Percentiles rank a stretch among this genome's conserved stretches.
phyloP scores from a whole-genome alignment of 1,140 invertebrate species.

The Halesus radiatus region DNA sequence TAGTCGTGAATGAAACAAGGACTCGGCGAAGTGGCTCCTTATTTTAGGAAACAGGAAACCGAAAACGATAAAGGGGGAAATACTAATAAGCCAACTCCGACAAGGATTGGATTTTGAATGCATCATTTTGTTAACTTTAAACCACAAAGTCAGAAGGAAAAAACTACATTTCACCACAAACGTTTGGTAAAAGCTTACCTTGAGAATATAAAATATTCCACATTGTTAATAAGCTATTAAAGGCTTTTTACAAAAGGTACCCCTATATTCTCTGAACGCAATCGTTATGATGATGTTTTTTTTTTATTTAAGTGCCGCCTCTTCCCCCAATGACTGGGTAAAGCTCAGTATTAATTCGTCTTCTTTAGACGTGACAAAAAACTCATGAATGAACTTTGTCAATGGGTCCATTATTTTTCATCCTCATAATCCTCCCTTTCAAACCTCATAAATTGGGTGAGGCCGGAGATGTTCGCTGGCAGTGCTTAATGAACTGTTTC shows the following conservation, averaged over 20 bases:
- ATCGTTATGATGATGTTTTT: no score
- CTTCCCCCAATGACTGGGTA: neutral
- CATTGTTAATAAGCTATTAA: no score
- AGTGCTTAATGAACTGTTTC: constrained; percentile 20
- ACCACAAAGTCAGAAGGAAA: neutral
- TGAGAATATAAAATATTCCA: no score
- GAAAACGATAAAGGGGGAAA: constrained; percentile 5
- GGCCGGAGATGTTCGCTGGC: neutral
- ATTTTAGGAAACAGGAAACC: constrained; percentile 3
- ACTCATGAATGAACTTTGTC: constrained; percentile 12
- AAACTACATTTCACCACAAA: no score
- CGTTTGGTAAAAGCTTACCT: no score
- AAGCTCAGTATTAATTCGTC: neutral
- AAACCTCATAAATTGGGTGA: constrained; percentile 10
- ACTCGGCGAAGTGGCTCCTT: neutral
- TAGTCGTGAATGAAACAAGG: neutral
- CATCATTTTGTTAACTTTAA: neutral
- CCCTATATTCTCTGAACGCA: no score
- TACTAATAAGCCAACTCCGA: neutral
- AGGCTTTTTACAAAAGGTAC: no score
- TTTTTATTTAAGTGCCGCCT: no score
- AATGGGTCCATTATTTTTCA: constrained; percentile 23
- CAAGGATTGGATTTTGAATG: neutral
- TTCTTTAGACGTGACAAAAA: constrained; percentile 14
- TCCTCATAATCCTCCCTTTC: constrained; percentile 10